A percentile compares a stretch with the other conserved stretches of the same genome.
Conservation (phyloP, 2,888 invertebrate genomes). For the Craniophora ligustri region DNA sequence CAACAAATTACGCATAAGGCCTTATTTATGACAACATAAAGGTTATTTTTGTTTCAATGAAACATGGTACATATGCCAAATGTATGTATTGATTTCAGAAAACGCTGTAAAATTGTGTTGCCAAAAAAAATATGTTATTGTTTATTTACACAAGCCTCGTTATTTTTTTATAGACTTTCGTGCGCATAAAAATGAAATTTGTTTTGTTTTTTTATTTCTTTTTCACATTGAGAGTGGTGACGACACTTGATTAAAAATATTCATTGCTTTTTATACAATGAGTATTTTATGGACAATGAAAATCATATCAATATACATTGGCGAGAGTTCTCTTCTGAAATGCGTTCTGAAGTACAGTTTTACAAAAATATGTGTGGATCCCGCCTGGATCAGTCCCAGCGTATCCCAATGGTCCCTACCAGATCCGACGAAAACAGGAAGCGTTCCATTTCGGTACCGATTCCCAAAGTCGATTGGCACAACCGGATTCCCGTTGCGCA, state of each 20-base stretch:
- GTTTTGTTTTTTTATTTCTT: constrained; percentile 45
- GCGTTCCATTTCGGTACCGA: constrained; percentile 57
- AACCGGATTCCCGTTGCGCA: constrained; percentile 82
- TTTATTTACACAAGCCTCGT: constrained; percentile 47
- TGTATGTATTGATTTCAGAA: constrained; percentile 46
- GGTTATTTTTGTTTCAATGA: constrained; percentile 14
- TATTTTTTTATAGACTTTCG: constrained; percentile 60
- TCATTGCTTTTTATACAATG: background rate
- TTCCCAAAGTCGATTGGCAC: constrained; percentile 69
- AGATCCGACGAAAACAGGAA: constrained; percentile 32
- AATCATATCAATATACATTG: background rate
- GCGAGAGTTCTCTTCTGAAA: no score
- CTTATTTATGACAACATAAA: constrained; percentile 24
- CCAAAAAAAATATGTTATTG: constrained; percentile 46
- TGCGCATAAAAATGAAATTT: constrained; percentile 46
- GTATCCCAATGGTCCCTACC: constrained; percentile 3
- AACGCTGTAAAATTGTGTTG: constrained; percentile 44
- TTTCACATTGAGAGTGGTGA: constrained; percentile 23
- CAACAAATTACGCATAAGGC: constrained; percentile 12
- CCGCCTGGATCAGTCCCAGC: no score
- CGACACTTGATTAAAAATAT: constrained; percentile 15
- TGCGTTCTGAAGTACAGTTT: no score
- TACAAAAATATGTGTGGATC: no score
- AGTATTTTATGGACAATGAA: background rate
- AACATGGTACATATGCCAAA: constrained; percentile 41